phyloP scores from a whole-genome alignment of 2,888 invertebrate species.

The Anagyrus pseudococci region DNA sequence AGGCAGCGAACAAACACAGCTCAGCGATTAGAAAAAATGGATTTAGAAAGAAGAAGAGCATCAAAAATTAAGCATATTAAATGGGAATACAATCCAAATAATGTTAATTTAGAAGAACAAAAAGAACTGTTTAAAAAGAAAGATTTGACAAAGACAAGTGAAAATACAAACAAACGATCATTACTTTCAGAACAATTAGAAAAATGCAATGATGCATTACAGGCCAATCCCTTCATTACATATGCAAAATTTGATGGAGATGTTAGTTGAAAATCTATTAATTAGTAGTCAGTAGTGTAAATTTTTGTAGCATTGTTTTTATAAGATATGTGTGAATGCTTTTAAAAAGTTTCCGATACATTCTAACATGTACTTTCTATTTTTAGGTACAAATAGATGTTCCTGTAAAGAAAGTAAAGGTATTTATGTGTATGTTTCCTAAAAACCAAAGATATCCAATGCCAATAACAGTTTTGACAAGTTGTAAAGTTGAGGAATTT shows the following conservation, averaged over 20 bases:
- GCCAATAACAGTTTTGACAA: slow-evolving; percentile 79
- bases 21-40: slow-evolving; percentile 86
- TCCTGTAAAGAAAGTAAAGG: slow-evolving; percentile 83
- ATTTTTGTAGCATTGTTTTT: too few species aligned
- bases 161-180: slow-evolving; percentile 63
- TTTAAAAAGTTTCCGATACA: neutral
- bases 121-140: slow-evolving; percentile 68
- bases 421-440: slow-evolving; percentile 88
- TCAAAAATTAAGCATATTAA: slow-evolving; percentile 79
- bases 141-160: slow-evolving; percentile 48
- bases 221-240: slow-evolving; percentile 82
- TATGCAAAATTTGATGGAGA: slow-evolving; percentile 93
- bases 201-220: slow-evolving; percentile 77
- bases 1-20: slow-evolving; percentile 87
- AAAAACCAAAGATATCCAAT: slow-evolving; percentile 85
- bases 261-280: slow-evolving; percentile 46
- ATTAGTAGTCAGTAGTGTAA: too few species aligned
- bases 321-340: too few species aligned
- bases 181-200: slow-evolving; percentile 78
- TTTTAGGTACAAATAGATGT: slow-evolving; percentile 74
- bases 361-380: slow-evolving; percentile 19
- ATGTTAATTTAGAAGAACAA: slow-evolving; percentile 67
- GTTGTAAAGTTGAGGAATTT: slow-evolving; percentile 87
- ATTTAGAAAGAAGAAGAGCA: slow-evolving; percentile 81
- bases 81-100: slow-evolving; percentile 69